phyloP scores from a whole-genome alignment of 1,140 invertebrate genomes.

The Bombus pascuorum region DNA sequence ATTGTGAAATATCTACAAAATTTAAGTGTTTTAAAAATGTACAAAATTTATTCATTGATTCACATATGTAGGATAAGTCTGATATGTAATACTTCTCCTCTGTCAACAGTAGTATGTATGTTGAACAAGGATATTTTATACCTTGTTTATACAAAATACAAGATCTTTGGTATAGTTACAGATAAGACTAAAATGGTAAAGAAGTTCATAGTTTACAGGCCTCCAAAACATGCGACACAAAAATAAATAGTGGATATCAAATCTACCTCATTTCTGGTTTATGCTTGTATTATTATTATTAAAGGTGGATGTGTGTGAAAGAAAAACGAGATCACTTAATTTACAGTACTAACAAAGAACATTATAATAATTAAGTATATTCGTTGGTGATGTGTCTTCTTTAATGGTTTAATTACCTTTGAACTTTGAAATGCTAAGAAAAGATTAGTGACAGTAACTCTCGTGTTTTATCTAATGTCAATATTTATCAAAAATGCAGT shows the following conservation, averaged over 20 bases:
- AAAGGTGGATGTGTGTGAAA: constrained; percentile 4
- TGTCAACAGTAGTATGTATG: not conserved
- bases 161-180: too few relatives aligned
- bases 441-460: not conserved
- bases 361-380: not conserved
- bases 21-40: not conserved
- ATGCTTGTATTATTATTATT: constrained; percentile 22
- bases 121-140: not conserved
- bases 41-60: not conserved
- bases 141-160: not conserved
- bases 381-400: not conserved
- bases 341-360: not conserved
- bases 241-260: not conserved
- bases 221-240: not conserved
- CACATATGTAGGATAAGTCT: not conserved
- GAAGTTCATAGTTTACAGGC: not conserved
- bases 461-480: constrained; percentile 11
- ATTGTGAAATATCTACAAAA: not conserved
- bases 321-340: constrained; percentile 15
- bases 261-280: not conserved
- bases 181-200: not conserved
- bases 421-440: not conserved
- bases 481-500: constrained; percentile 20
- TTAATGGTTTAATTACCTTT: not conserved
- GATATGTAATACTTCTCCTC: not conserved